phyloP scores from a whole-genome alignment of 2,888 invertebrate genomes.

The Sminthurides aquaticus region DNA sequence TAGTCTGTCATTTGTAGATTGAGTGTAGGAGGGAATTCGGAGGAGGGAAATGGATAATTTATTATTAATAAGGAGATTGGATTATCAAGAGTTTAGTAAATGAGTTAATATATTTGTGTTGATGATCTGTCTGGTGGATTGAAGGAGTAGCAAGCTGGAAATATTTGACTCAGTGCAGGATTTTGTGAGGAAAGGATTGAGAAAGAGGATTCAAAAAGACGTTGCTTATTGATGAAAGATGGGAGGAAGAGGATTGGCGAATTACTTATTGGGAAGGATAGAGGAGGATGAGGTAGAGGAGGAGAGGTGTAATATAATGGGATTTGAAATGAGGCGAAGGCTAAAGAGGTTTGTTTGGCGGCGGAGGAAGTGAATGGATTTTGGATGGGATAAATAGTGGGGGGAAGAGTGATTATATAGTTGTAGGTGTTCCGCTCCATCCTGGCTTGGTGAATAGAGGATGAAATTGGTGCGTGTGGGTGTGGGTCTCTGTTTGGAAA shows the following conservation, averaged over 20 bases:
- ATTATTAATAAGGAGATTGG: too few species aligned
- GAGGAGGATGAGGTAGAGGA: constrained; percentile 3
- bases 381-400: background rate
- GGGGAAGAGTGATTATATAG: background rate
- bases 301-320: too few species aligned
- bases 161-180: too few species aligned
- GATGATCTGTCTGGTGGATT: too few species aligned
- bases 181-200: too few species aligned
- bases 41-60: too few species aligned
- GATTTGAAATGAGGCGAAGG: constrained; percentile 31
- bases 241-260: background rate
- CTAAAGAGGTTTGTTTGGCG: constrained; percentile 14
- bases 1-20: too few species aligned
- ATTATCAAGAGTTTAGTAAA: too few species aligned
- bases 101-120: too few species aligned
- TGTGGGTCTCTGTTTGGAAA: background rate
- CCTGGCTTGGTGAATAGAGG: background rate
- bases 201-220: background rate
- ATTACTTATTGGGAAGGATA: background rate
- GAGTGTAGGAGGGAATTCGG: too few species aligned
- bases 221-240: background rate
- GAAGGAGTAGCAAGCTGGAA: too few species aligned
- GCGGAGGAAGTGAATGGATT: background rate
- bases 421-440: background rate
- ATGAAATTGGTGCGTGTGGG: background rate